A percentile compares a stretch with the other conserved stretches of the same genome.
These are phyloP conservation scores for Struthio camelus DNA, from an alignment of 2,113 vertebrate species.

Conservation along the genomic window DNA sequence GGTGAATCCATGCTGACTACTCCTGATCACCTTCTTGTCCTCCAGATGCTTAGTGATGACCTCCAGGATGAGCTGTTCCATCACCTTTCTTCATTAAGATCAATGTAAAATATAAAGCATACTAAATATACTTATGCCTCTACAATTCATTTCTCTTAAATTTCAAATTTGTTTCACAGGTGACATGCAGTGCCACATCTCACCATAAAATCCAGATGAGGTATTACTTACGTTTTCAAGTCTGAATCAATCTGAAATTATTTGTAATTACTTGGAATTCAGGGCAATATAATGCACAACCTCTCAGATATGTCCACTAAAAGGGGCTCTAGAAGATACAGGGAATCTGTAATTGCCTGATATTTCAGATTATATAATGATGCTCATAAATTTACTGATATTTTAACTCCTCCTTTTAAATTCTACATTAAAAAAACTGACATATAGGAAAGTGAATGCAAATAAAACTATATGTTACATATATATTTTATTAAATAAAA, in stretches of 20 bases:
- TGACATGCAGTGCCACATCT: not conserved
- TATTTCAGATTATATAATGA: not conserved
- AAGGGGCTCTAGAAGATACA: not conserved
- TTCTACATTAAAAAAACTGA: constrained; percentile 42
- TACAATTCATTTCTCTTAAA: not conserved
- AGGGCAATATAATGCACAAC: not conserved
- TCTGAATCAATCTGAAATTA: not conserved
- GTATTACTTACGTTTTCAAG: not conserved
- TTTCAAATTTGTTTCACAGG: not conserved
- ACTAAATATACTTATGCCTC: not conserved
- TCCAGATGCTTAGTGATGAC: too few relatives aligned
- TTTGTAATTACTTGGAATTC: constrained; percentile 1
- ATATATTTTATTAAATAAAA: constrained; percentile 63
- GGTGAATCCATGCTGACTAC: too few relatives aligned
- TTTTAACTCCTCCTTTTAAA: constrained; percentile 32
- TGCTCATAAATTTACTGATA: not conserved
- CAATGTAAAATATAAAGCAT: not conserved
- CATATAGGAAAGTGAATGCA: constrained; percentile 27
- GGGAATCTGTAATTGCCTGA: not conserved
- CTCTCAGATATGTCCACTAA: not conserved
- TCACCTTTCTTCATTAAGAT: too few relatives aligned
- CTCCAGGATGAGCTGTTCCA: too few relatives aligned
- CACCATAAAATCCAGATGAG: not conserved
- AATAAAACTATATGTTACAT: constrained; percentile 28
- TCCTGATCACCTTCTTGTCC: too few relatives aligned